Evolutionary conservation across 2,113 vertebrate species (phyloP).

Genomic region (Sialia sialis): DNA sequence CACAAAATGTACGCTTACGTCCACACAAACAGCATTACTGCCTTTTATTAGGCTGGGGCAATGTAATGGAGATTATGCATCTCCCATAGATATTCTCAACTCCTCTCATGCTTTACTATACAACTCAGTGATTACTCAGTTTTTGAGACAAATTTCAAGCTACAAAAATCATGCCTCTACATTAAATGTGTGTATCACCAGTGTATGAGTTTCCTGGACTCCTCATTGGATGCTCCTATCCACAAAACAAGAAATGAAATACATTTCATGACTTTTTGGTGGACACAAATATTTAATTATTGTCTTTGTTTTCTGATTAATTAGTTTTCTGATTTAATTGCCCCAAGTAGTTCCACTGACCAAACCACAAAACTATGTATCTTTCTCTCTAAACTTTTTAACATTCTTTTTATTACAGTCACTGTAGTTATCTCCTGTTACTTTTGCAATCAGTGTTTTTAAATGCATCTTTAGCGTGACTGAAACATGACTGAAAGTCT

Average conservation of each 20-base stretch:
- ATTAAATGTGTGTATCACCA: neutral
- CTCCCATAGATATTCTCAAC: neutral
- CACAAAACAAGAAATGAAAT: neutral
- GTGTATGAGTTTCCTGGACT: neutral
- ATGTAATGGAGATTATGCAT: neutral
- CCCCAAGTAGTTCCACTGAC: neutral
- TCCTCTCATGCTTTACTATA: neutral
- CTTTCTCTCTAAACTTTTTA: neutral
- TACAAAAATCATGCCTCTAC: neutral
- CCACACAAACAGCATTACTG: neutral
- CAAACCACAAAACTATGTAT: neutral
- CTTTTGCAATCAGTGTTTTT: neutral
- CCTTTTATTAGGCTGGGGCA: neutral
- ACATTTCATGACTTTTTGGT: neutral
- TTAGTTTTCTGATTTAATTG: neutral
- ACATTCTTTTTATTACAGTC: neutral
- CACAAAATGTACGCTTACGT: neutral
- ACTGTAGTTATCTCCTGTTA: neutral
- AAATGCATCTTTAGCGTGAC: neutral
- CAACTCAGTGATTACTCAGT: neutral
- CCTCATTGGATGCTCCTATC: neutral
- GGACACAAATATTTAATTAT: neutral
- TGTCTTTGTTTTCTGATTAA: neutral
- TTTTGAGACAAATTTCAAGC: neutral
- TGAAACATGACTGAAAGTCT: neutral